Percentiles rank a stretch among this genome's conserved stretches.
These are phyloP conservation scores for Notothenia rossii DNA, from an alignment of 2,113 vertebrate species.

Conservation along the genomic window DNA sequence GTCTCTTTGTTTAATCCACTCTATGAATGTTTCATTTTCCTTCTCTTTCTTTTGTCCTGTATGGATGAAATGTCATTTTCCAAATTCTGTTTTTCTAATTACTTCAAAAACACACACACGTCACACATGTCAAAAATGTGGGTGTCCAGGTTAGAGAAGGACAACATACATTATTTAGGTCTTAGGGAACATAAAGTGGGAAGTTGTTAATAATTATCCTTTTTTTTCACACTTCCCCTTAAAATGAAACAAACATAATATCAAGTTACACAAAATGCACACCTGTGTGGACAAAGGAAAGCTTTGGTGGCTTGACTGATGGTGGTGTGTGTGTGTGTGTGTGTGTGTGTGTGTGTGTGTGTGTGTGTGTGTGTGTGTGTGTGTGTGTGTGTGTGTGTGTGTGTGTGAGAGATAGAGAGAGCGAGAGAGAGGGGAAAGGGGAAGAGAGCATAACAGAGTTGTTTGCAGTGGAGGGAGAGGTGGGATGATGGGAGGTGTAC, in stretches of 20 bases:
- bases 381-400: too few relatives aligned
- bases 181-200: constrained; percentile 6
- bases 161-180: not conserved
- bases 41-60: not conserved
- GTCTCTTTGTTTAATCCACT: not conserved
- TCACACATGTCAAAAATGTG: not conserved
- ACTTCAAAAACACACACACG: not conserved
- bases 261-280: constrained; percentile 40
- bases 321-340: not conserved
- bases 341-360: not conserved
- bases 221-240: not conserved
- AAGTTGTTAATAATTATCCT: constrained; percentile 58
- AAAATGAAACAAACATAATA: not conserved
- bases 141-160: not conserved
- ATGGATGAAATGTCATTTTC: not conserved
- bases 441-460: not conserved
- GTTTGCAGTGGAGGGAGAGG: constrained; percentile 23
- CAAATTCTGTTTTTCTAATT: not conserved
- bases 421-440: not conserved
- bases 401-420: not conserved
- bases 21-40: not conserved
- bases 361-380: too few relatives aligned
- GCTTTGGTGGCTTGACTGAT: not conserved
- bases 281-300: constrained; percentile 28
- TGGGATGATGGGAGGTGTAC: constrained; percentile 32